A percentile compares a stretch with the other conserved stretches of the same genome.
phyloP scores from a whole-genome alignment of 2,797 vertebrate species.

The Tiaroga cobitis region DNA sequence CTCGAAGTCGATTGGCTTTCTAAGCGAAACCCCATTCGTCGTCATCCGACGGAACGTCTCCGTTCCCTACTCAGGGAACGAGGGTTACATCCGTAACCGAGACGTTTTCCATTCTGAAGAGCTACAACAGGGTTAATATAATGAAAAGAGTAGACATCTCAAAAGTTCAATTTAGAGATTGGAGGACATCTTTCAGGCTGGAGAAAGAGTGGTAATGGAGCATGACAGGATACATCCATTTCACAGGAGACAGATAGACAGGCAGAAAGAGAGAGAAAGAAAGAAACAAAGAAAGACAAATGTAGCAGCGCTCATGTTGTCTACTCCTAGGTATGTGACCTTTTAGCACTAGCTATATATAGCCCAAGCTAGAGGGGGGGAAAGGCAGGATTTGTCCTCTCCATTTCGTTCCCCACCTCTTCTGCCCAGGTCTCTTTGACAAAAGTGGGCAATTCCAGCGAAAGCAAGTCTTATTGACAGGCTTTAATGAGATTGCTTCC shows the following conservation, averaged over 20 bases:
- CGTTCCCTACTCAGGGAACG: no score
- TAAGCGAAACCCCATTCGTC: no score
- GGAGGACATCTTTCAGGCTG: constrained; percentile 53
- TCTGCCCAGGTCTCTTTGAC: constrained; percentile 62
- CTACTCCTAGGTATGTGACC: constrained; percentile 68
- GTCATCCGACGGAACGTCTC: no score
- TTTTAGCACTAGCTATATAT: constrained; percentile 75
- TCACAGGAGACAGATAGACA: constrained; percentile 55
- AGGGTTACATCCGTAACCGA: no score
- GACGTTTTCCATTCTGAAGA: not conserved
- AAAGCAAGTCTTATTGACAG: constrained; percentile 67
- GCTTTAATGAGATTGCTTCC: constrained; percentile 71
- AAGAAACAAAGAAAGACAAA: constrained; percentile 44
- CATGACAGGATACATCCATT: constrained; percentile 56
- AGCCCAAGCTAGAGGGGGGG: constrained; percentile 49
- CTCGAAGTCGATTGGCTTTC: no score
- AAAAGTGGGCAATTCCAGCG: constrained; percentile 68
- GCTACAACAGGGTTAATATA: constrained; percentile 2
- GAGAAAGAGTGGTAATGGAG: constrained; percentile 59
- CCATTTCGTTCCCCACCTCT: constrained; percentile 25
- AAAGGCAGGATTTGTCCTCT: not conserved
- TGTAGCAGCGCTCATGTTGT: constrained; percentile 62
- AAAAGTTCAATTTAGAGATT: constrained; percentile 45
- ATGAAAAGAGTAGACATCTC: constrained; percentile 41
- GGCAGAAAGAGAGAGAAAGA: constrained; percentile 14